These are phyloP conservation scores for Cryptotermes secundus DNA, from an alignment of 1,140 invertebrate species.

Conservation along the genomic window DNA sequence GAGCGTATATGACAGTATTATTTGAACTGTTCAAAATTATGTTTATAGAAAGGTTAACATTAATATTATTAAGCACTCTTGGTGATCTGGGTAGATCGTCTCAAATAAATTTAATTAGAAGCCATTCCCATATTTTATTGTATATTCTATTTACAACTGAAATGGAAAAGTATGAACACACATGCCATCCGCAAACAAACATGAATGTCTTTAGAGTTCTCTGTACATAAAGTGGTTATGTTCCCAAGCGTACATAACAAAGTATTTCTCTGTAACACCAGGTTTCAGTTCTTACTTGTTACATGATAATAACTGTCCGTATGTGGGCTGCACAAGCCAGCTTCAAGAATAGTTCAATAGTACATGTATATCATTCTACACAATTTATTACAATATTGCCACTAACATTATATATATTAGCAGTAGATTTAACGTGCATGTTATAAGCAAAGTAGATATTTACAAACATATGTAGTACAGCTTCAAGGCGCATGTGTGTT, in stretches of 20 bases:
- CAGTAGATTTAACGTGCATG: constrained; percentile 26
- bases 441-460: constrained; percentile 22
- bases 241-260: constrained; percentile 19
- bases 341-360: constrained; percentile 25
- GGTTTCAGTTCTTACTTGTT: constrained; percentile 22
- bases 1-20: too few relatives aligned
- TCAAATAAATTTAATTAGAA: background rate
- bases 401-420: constrained; percentile 27
- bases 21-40: too few relatives aligned
- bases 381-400: constrained; percentile 22
- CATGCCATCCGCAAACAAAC: background rate
- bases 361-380: constrained; percentile 26
- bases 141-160: background rate
- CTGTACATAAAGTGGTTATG: constrained; percentile 11
- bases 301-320: constrained; percentile 21
- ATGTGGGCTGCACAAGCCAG: constrained; percentile 13
- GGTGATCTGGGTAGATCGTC: too few relatives aligned
- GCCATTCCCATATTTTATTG: background rate
- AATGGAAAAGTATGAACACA: constrained; percentile 18
- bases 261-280: constrained; percentile 21
- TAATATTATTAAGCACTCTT: too few relatives aligned
- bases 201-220: constrained; percentile 26
- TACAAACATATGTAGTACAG: constrained; percentile 24
- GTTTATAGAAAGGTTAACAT: too few relatives aligned
- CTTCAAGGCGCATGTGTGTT: constrained; percentile 1